These are phyloP conservation scores for Azorinus chamasolen DNA, from an alignment of 2,888 invertebrate species.

Conservation along the genomic window DNA sequence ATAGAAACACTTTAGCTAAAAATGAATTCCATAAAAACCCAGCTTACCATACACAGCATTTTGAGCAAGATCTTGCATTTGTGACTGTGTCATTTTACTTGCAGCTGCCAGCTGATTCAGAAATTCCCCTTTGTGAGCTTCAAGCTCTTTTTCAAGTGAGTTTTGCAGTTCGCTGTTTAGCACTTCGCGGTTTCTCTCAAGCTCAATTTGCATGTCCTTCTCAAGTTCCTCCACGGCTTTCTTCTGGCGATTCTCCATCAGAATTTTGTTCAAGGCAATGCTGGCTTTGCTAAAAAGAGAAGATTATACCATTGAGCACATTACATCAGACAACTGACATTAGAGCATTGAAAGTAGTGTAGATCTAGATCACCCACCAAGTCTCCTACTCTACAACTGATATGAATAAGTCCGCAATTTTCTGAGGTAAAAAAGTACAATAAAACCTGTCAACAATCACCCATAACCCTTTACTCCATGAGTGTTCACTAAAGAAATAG, in stretches of 20 bases:
- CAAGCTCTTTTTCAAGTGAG: constrained; percentile 80
- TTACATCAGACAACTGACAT: too few species aligned
- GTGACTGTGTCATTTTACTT: constrained; percentile 77
- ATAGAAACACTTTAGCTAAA: too few species aligned
- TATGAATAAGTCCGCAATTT: too few species aligned
- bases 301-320: too few species aligned
- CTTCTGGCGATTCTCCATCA: constrained; percentile 81
- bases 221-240: constrained; percentile 81
- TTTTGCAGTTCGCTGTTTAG: constrained; percentile 80
- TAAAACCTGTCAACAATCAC: too few species aligned
- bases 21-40: too few species aligned
- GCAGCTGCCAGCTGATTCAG: constrained; percentile 81
- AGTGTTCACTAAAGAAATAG: too few species aligned
- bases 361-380: too few species aligned
- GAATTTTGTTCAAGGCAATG: constrained; percentile 73
- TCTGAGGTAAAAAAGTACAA: too few species aligned
- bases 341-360: too few species aligned
- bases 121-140: constrained; percentile 80
- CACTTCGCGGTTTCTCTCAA: constrained; percentile 80
- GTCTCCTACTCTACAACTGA: too few species aligned
- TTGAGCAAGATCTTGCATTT: constrained; percentile 71
- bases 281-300: constrained; percentile 74
- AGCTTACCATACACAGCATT: constrained; percentile 6
- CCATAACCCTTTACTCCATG: too few species aligned
- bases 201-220: constrained; percentile 81